These are phyloP conservation scores for Amorpha juglandis DNA, from an alignment of 2,888 invertebrate genomes.

Conservation along the genomic window DNA sequence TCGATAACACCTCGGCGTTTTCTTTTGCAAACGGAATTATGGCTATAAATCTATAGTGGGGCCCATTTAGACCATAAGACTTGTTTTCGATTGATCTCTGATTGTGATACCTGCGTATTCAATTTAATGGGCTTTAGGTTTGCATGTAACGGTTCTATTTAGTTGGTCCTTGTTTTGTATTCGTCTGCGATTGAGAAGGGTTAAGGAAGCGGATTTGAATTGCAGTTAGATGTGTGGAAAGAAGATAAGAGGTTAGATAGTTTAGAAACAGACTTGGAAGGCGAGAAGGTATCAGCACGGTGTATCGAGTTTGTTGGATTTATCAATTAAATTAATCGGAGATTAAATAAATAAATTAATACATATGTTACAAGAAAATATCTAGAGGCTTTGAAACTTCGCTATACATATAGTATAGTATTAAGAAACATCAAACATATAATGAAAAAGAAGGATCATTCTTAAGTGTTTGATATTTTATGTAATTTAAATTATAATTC, in stretches of 20 bases:
- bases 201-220: background rate
- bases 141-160: conserved; percentile 32
- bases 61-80: conserved; percentile 61
- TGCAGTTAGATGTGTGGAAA: background rate
- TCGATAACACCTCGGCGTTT: conserved; percentile 81
- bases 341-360: too few species aligned
- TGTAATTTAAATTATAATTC: too few species aligned
- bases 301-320: too few species aligned
- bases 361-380: too few species aligned
- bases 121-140: conserved; percentile 22
- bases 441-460: too few species aligned
- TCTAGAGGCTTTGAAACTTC: too few species aligned
- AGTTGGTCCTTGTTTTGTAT: conserved; percentile 4
- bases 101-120: conserved; percentile 27
- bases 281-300: background rate
- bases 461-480: too few species aligned
- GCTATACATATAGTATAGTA: too few species aligned
- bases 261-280: background rate
- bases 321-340: too few species aligned
- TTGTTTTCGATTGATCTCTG: conserved; percentile 38
- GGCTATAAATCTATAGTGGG: conserved; percentile 72
- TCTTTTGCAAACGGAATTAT: conserved; percentile 79
- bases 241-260: background rate
- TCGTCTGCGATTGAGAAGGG: conserved; percentile 2
- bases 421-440: too few species aligned